Percentiles rank a stretch among this genome's conserved stretches.
These are phyloP conservation scores for Cyanoderma ruficeps DNA, from an alignment of 2,113 vertebrate genomes.

Conservation along the genomic window DNA sequence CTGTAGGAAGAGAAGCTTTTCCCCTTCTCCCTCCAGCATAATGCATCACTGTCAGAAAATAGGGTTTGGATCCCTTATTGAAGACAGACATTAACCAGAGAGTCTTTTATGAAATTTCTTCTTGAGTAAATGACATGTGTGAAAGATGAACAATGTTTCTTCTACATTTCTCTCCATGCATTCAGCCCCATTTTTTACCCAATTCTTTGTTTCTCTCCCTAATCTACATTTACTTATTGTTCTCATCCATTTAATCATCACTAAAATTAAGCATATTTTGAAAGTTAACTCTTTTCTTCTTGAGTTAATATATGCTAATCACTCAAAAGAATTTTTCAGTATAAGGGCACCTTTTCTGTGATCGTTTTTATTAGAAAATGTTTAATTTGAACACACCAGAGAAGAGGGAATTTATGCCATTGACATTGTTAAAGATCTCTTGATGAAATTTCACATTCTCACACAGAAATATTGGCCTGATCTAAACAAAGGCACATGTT, in stretches of 20 bases:
- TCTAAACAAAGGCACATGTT: neutral
- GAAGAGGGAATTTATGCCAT: neutral
- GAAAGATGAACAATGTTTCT: neutral
- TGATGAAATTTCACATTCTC: neutral
- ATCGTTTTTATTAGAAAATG: neutral
- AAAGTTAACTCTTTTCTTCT: neutral
- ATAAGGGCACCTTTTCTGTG: neutral
- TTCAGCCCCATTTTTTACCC: neutral
- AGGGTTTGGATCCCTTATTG: neutral
- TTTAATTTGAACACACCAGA: neutral
- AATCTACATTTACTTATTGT: neutral
- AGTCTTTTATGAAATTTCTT: neutral
- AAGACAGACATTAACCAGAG: neutral
- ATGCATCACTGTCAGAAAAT: neutral
- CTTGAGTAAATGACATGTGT: neutral
- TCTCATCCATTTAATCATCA: neutral
- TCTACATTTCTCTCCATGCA: neutral
- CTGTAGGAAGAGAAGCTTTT: neutral
- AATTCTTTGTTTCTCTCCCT: neutral
- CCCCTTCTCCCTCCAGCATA: neutral
- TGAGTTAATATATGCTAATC: neutral
- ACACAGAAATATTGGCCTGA: neutral
- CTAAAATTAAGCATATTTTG: neutral
- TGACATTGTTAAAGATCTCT: neutral
- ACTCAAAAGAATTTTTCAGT: neutral